Conservation (phyloP, 2,888 invertebrate genomes). For the Drosophila paucipuncta region DNA sequence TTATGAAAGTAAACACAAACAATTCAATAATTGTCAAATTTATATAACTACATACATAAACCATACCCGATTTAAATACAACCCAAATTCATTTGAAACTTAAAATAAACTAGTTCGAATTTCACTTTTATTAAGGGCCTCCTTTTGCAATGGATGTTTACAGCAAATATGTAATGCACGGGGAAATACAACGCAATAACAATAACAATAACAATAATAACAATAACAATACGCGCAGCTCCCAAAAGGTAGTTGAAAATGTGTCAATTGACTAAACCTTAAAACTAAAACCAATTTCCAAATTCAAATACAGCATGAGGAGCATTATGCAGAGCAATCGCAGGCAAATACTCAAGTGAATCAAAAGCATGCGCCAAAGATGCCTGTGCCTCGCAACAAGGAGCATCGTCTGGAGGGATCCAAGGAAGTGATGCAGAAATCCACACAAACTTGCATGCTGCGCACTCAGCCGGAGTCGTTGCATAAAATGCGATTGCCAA, state of each 20-base stretch:
- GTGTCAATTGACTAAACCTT: not conserved
- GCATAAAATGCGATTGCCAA: not conserved
- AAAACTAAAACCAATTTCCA: not conserved
- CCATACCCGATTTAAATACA: not conserved
- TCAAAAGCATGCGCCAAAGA: not conserved
- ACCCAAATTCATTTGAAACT: not conserved
- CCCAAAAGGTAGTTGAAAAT: not conserved
- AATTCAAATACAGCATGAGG: not conserved
- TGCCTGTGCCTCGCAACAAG: not conserved
- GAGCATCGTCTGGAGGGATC: not conserved
- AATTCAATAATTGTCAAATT: not conserved
- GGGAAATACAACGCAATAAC: not conserved
- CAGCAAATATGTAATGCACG: not conserved
- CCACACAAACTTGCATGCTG: constrained; percentile 15
- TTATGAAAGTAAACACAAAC: not conserved
- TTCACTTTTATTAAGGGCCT: not conserved
- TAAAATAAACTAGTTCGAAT: not conserved
- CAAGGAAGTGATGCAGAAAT: constrained; percentile 1
- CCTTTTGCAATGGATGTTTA: not conserved
- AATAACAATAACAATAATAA: not conserved
- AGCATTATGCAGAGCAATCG: not conserved
- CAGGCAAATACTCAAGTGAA: not conserved
- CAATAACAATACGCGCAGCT: not conserved
- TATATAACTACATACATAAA: not conserved
- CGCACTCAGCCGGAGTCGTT: not conserved